Evolutionary conservation across 2,113 vertebrate species (phyloP).

Genomic region (Odocoileus virginianus): DNA sequence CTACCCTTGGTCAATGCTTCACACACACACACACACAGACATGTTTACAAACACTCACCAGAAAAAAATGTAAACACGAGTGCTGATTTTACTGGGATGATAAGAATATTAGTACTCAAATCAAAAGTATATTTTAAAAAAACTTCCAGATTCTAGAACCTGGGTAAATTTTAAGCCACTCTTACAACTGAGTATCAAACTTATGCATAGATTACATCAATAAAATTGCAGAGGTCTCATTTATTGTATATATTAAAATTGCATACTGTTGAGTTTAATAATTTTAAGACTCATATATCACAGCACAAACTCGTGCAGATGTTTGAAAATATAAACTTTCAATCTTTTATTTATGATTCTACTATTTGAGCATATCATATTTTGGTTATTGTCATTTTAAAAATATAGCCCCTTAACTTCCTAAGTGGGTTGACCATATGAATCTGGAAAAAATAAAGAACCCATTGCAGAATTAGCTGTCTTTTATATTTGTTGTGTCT

Average conservation of each 20-base stretch:
- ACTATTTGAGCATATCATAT: not conserved
- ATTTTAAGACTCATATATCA: not conserved
- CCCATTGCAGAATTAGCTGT: not conserved
- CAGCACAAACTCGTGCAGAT: not conserved
- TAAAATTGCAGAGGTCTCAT: not conserved
- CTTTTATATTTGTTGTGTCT: not conserved
- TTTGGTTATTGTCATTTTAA: not conserved
- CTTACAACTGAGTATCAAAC: not conserved
- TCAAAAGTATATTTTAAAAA: not conserved
- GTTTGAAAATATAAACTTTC: constrained; percentile 7
- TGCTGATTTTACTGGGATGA: not conserved
- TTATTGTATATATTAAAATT: not conserved
- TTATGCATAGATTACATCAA: not conserved
- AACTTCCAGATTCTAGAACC: not conserved
- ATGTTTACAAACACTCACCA: not conserved
- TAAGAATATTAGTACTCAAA: not conserved
- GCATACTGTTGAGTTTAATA: not conserved
- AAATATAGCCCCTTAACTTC: not conserved
- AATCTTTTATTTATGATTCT: not conserved
- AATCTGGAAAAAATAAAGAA: not conserved
- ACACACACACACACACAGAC: not conserved
- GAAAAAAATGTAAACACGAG: not conserved
- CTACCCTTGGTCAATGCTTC: not conserved
- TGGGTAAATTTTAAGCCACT: not conserved
- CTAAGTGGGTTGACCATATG: not conserved